These are phyloP conservation scores for Cherax quadricarinatus DNA, from an alignment of 1,140 invertebrate genomes.

Conservation along the genomic window DNA sequence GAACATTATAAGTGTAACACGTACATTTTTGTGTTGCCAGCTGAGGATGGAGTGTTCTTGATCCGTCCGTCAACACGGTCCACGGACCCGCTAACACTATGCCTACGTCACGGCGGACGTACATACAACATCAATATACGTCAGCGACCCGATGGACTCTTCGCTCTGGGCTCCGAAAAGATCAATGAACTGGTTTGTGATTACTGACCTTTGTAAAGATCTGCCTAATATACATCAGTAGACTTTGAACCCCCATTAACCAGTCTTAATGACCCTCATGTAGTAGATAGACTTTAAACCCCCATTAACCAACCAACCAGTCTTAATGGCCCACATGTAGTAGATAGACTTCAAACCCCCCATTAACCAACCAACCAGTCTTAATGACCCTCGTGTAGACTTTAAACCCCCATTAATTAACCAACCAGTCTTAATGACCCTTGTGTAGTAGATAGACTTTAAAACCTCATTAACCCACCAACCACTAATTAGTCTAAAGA, in stretches of 20 bases:
- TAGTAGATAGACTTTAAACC: background rate
- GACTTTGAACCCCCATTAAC: no score
- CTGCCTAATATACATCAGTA: background rate
- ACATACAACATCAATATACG: slow-evolving; percentile 57
- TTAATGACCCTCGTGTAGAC: background rate
- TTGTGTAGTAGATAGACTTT: background rate
- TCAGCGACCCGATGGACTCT: background rate
- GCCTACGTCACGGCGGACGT: slow-evolving; percentile 23
- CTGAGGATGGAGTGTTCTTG: slow-evolving; percentile 22
- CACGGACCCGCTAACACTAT: slow-evolving; percentile 36
- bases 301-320: background rate
- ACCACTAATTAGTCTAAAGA: background rate
- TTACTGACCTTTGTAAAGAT: no score
- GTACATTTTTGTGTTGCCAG: background rate
- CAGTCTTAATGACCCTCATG: background rate
- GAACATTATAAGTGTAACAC: no score
- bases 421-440: background rate
- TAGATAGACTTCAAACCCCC: no score
- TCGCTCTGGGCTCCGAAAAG: slow-evolving; percentile 45
- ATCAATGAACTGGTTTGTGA: slow-evolving; percentile 40
- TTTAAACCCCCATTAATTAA: background rate
- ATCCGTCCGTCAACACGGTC: slow-evolving; percentile 43
- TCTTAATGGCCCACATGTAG: no score
- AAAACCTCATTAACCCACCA: background rate
- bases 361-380: background rate